phyloP scores from a whole-genome alignment of 2,113 vertebrate genomes.

The Pogonocichla stellata region DNA sequence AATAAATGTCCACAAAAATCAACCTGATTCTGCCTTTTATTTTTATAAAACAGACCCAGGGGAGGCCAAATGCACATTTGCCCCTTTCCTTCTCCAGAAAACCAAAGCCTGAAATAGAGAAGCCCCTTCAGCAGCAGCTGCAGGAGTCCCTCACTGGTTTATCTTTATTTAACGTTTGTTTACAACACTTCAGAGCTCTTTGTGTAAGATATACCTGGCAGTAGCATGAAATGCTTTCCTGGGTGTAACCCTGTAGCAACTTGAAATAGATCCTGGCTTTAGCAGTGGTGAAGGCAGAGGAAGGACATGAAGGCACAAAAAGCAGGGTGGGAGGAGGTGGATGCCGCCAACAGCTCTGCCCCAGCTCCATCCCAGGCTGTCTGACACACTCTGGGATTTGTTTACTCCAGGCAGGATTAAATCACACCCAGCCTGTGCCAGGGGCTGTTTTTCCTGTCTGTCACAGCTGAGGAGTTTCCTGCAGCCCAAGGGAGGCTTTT shows the following conservation, averaged over 20 bases:
- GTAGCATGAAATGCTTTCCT: neutral
- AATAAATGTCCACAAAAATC: neutral
- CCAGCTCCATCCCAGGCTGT: neutral
- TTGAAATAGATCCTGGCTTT: neutral
- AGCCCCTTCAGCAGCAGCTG: neutral
- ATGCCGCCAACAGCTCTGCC: neutral
- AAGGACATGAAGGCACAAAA: neutral
- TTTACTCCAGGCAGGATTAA: neutral
- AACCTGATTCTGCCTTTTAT: neutral
- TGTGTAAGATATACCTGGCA: neutral
- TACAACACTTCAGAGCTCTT: neutral
- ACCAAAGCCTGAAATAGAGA: neutral
- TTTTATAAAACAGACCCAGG: neutral
- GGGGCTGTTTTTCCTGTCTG: neutral
- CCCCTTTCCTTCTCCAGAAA: neutral
- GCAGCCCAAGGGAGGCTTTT: neutral
- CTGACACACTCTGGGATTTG: neutral
- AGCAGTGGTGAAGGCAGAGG: accelerated
- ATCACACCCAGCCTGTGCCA: neutral
- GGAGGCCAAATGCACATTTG: neutral
- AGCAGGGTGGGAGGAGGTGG: neutral
- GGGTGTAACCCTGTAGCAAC: neutral
- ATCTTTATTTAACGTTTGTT: neutral
- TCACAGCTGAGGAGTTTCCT: neutral
- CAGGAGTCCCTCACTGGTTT: neutral